A percentile compares a stretch with the other conserved stretches of the same genome.
phyloP scores from a whole-genome alignment of 2,888 invertebrate species.

The Apodemia mormo region DNA sequence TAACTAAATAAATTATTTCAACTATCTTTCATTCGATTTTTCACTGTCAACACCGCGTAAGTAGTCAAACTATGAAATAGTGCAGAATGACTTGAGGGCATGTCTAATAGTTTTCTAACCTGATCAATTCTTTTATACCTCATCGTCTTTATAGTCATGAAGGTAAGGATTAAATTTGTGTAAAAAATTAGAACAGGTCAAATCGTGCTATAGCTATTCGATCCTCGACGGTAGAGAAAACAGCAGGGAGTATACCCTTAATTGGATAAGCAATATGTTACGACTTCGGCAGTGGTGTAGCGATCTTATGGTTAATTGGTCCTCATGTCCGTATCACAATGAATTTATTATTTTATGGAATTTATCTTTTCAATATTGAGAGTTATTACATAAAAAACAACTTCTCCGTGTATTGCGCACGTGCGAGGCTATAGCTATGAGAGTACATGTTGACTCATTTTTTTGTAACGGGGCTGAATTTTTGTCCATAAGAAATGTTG shows the following conservation, averaged over 20 bases:
- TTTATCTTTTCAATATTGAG: conserved; percentile 26
- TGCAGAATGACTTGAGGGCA: conserved; percentile 64
- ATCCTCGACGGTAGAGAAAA: conserved; percentile 59
- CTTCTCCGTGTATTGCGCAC: neutral
- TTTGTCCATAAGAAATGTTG: no score
- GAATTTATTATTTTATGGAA: conserved; percentile 40
- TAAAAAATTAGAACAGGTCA: conserved; percentile 45
- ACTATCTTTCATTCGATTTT: conserved; percentile 48
- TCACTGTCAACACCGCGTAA: conserved; percentile 59
- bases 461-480: no score
- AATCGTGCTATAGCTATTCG: conserved; percentile 71
- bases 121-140: conserved; percentile 29
- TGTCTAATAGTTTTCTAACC: conserved; percentile 65
- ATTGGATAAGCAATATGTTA: conserved; percentile 79
- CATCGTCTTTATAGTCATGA: neutral
- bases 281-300: conserved; percentile 49
- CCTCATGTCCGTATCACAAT: conserved; percentile 35
- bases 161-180: neutral
- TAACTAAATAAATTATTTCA: conserved; percentile 5
- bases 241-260: conserved; percentile 76
- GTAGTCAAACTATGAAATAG: conserved; percentile 62
- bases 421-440: neutral
- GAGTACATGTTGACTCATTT: no score
- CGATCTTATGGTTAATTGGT: conserved; percentile 48
- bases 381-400: neutral